Evolutionary conservation across 2,797 vertebrate genomes (phyloP).

Genomic region (Rhinichthys osculus): DNA sequence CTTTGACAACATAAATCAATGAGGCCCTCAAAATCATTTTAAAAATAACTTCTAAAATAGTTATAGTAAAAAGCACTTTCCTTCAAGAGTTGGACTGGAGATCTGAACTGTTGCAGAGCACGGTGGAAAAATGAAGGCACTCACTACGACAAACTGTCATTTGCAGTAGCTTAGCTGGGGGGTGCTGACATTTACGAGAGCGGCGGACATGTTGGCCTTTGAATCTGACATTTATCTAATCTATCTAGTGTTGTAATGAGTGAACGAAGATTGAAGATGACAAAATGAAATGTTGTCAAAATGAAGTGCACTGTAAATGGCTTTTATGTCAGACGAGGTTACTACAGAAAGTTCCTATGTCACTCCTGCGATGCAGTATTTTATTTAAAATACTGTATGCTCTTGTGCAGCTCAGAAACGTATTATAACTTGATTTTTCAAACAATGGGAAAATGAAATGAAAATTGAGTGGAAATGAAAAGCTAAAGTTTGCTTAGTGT

Average conservation of each 20-base stretch:
- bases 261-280: slow-evolving; percentile 27
- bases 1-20: background rate
- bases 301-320: slow-evolving; percentile 18
- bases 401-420: background rate
- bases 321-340: background rate
- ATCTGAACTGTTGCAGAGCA: background rate
- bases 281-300: slow-evolving; percentile 39
- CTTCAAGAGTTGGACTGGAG: background rate
- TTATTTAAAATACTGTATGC: background rate
- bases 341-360: background rate
- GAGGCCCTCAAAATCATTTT: background rate
- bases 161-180: slow-evolving; percentile 29
- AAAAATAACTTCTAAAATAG: background rate
- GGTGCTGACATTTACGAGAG: slow-evolving; percentile 37
- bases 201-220: slow-evolving; percentile 42
- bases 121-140: background rate
- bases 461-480: background rate
- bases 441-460: background rate
- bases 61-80: background rate
- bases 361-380: background rate
- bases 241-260: slow-evolving; percentile 29
- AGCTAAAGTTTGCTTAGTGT: background rate
- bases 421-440: background rate
- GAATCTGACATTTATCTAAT: slow-evolving; percentile 42
- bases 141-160: slow-evolving; percentile 17